phyloP scores from a whole-genome alignment of 1,140 invertebrate genomes.

The Meloidogyne exigua region DNA sequence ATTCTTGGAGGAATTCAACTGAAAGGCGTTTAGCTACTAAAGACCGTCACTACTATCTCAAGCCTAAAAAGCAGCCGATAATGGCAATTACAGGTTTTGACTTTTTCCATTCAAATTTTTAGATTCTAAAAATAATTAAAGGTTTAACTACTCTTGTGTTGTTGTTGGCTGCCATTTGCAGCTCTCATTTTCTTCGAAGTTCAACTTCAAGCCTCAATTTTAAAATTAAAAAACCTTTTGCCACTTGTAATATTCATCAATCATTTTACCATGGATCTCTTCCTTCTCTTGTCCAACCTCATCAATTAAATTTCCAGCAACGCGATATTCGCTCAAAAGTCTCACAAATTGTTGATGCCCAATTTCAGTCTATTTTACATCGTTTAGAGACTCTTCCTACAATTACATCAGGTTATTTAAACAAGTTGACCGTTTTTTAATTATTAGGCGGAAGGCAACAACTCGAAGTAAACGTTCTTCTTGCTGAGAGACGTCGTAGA shows the following conservation, averaged over 20 bases:
- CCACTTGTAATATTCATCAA: neutral
- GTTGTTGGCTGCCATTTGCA: neutral
- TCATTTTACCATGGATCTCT: neutral
- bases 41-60: neutral
- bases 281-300: neutral
- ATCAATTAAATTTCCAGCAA: neutral
- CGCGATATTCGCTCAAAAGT: neutral
- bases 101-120: neutral
- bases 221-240: neutral
- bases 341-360: neutral
- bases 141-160: neutral
- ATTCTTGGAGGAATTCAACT: neutral
- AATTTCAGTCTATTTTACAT: neutral
- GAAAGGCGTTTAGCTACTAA: neutral
- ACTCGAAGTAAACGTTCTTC: neutral
- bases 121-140: neutral
- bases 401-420: neutral
- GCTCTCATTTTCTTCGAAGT: neutral
- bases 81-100: neutral
- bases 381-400: neutral
- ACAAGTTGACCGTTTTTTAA: neutral
- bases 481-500: neutral
- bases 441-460: neutral
- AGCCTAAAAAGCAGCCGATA: neutral
- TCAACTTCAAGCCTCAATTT: neutral